Percentiles rank a stretch among this genome's conserved stretches.
These are phyloP conservation scores for Sula dactylatra DNA, from an alignment of 2,113 vertebrate species.

Conservation along the genomic window DNA sequence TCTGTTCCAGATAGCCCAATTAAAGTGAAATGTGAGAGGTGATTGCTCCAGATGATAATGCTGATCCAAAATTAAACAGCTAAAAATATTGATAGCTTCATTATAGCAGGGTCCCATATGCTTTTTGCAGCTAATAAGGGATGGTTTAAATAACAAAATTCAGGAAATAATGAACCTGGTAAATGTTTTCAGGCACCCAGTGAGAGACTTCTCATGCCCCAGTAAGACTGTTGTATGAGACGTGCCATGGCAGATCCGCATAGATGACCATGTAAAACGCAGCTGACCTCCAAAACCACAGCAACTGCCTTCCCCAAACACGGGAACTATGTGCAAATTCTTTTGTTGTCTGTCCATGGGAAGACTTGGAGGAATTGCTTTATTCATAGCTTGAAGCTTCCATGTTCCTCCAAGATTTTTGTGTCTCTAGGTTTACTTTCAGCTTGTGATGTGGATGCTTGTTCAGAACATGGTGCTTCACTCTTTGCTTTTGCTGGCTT, in stretches of 20 bases:
- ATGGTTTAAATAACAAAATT: slow-evolving; percentile 5
- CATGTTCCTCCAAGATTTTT: not conserved
- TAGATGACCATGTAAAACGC: not conserved
- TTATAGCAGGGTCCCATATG: slow-evolving; percentile 12
- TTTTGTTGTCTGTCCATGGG: not conserved
- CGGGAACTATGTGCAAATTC: not conserved
- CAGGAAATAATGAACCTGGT: slow-evolving; percentile 8
- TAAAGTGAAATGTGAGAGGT: slow-evolving; percentile 20
- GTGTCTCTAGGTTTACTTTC: not conserved
- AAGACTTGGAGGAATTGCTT: not conserved
- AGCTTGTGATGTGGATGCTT: not conserved
- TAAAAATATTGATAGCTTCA: slow-evolving; percentile 44
- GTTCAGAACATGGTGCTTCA: not conserved
- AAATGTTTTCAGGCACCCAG: not conserved
- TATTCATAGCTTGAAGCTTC: not conserved
- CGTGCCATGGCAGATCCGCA: not conserved
- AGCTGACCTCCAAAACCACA: not conserved
- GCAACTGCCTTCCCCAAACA: not conserved
- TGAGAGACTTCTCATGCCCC: not conserved
- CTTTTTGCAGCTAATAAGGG: slow-evolving; percentile 38
- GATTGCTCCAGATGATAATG: slow-evolving; percentile 31
- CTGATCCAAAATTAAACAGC: slow-evolving; percentile 49
- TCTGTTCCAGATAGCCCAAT: slow-evolving; percentile 47
- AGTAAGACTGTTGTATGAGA: not conserved
- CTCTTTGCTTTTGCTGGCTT: not conserved